phyloP scores from a whole-genome alignment of 2,113 vertebrate species.

The Cochlearius cochlearius region DNA sequence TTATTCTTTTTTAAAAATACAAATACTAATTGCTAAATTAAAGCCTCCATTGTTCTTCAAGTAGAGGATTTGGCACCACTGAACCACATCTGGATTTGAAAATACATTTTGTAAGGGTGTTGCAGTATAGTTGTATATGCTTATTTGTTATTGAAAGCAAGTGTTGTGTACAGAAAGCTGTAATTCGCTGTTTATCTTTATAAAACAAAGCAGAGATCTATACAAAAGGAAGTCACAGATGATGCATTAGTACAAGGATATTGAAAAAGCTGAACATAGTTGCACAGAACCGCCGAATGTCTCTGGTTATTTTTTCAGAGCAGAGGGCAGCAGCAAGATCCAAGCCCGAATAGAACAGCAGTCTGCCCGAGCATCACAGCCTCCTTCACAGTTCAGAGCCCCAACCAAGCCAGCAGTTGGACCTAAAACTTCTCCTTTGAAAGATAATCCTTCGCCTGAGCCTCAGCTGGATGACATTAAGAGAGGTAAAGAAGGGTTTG shows the following conservation, averaged over 20 bases:
- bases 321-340: conserved; percentile 98
- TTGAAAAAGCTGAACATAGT: neutral
- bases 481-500: conserved; percentile 80
- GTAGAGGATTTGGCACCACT: neutral
- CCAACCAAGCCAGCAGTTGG: conserved; percentile 87
- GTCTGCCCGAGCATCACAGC: conserved; percentile 83
- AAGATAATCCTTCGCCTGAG: conserved; percentile 96
- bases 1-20: neutral
- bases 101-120: neutral
- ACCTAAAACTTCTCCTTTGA: conserved; percentile 91
- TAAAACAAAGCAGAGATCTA: neutral
- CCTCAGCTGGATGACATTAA: conserved; percentile 98
- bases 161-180: neutral
- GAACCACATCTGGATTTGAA: neutral
- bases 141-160: neutral
- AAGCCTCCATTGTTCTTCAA: neutral
- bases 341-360: conserved; percentile 95
- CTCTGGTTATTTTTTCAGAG: conserved; percentile 76
- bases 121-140: neutral
- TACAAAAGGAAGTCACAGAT: neutral
- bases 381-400: conserved; percentile 87
- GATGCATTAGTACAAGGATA: neutral
- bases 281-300: neutral
- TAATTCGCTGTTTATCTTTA: neutral
- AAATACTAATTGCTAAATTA: neutral